A percentile compares a stretch with the other conserved stretches of the same genome.
These are phyloP conservation scores for Malacoraja senta DNA, from an alignment of 2,797 vertebrate species.

Conservation along the genomic window DNA sequence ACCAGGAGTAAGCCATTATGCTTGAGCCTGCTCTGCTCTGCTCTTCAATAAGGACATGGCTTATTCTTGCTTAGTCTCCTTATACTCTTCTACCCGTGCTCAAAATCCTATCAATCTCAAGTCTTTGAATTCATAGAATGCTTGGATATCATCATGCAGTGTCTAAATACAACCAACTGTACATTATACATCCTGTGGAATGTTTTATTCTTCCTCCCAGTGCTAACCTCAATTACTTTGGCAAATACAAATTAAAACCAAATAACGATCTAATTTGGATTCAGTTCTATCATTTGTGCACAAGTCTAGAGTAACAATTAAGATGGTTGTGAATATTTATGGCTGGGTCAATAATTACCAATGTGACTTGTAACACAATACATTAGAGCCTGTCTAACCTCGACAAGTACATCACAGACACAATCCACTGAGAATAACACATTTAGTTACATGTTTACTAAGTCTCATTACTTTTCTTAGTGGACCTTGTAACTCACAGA, in stretches of 20 bases:
- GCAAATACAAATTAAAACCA: neutral
- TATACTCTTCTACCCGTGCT: no score
- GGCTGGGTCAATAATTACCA: slow-evolving; percentile 9
- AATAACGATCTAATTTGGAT: neutral
- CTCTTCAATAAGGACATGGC: no score
- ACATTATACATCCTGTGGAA: neutral
- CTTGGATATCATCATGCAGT: neutral
- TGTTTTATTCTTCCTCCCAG: neutral
- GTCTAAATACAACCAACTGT: no score
- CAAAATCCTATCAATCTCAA: no score
- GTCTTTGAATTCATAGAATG: neutral
- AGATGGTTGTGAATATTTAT: slow-evolving; percentile 30
- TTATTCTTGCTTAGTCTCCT: no score
- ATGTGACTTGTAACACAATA: neutral
- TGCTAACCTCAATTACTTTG: neutral
- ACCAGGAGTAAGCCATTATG: no score
- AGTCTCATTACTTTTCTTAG: neutral
- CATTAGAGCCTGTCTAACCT: neutral
- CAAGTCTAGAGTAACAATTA: neutral
- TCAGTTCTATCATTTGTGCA: neutral
- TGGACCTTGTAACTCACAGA: neutral
- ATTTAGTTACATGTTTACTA: neutral
- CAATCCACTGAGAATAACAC: slow-evolving; percentile 14
- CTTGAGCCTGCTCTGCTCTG: no score
- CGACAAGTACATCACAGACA: neutral